Percentiles rank a stretch among this genome's conserved stretches.
phyloP scores from a whole-genome alignment of 2,113 vertebrate genomes.

The Cyanocitta stelleri region DNA sequence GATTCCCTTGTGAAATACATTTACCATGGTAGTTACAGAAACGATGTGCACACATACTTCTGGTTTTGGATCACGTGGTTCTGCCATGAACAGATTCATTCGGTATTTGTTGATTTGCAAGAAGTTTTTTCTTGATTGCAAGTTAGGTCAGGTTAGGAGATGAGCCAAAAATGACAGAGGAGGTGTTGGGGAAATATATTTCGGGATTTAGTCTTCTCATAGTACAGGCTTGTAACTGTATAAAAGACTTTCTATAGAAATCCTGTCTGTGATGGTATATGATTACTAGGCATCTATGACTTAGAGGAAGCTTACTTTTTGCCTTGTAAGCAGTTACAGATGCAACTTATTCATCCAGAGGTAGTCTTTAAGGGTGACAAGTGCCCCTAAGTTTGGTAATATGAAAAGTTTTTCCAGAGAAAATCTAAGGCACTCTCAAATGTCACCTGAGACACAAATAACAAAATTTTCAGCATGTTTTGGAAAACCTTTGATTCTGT shows the following conservation, averaged over 20 bases:
- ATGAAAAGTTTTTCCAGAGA: background rate
- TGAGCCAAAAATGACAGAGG: background rate
- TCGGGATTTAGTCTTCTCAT: background rate
- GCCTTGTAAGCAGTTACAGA: background rate
- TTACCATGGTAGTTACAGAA: background rate
- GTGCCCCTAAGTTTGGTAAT: background rate
- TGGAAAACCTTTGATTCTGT: background rate
- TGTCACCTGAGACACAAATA: background rate
- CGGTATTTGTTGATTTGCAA: background rate
- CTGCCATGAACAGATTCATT: background rate
- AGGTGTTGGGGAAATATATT: background rate
- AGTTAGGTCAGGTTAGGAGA: background rate
- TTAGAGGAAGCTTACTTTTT: background rate
- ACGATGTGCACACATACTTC: background rate
- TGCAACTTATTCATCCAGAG: background rate
- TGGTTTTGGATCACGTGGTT: rapidly evolving
- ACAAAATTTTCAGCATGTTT: background rate
- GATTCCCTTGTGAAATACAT: background rate
- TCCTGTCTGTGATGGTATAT: background rate
- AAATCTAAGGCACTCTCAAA: background rate
- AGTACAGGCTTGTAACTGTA: background rate
- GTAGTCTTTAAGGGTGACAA: background rate
- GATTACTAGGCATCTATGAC: background rate
- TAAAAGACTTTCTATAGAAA: background rate
- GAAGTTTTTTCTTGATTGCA: background rate